A percentile compares a stretch with the other conserved stretches of the same genome.
Conservation (phyloP, 1,140 invertebrate genomes). For the Acromyrmex charruanus region DNA sequence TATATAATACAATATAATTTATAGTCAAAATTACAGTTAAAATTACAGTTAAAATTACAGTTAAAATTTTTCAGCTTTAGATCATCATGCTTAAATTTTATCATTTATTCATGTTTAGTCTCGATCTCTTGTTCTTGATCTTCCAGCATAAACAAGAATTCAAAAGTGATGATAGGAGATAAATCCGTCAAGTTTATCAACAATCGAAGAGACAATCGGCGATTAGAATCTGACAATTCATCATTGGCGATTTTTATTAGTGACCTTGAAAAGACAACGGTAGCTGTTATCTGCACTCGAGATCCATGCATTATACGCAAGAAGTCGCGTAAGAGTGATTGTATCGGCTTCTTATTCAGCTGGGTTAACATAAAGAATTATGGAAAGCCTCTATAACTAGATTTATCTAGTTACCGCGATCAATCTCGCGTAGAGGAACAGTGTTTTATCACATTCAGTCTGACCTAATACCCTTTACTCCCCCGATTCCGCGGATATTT, state of each 20-base stretch:
- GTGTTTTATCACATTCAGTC: neutral
- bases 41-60: too few relatives aligned
- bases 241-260: neutral
- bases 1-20: neutral
- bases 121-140: neutral
- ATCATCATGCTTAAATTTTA: neutral
- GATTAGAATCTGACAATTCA: neutral
- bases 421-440: neutral
- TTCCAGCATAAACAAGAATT: neutral
- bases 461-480: slow-evolving; percentile 39
- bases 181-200: neutral
- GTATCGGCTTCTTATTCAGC: slow-evolving; percentile 5
- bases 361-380: neutral
- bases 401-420: slow-evolving; percentile 5
- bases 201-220: neutral
- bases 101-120: neutral
- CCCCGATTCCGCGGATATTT: neutral
- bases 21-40: neutral
- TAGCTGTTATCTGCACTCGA: slow-evolving; percentile 24
- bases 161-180: neutral
- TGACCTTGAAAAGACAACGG: slow-evolving; percentile 36
- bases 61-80: neutral
- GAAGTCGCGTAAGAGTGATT: slow-evolving; percentile 16
- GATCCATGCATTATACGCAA: neutral
- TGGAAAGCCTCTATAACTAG: neutral